Evolutionary conservation across 1,140 invertebrate species (phyloP), one percentile per base, ranked within the genome.

Genomic region (Neoseiulus cucumeris): DNA sequence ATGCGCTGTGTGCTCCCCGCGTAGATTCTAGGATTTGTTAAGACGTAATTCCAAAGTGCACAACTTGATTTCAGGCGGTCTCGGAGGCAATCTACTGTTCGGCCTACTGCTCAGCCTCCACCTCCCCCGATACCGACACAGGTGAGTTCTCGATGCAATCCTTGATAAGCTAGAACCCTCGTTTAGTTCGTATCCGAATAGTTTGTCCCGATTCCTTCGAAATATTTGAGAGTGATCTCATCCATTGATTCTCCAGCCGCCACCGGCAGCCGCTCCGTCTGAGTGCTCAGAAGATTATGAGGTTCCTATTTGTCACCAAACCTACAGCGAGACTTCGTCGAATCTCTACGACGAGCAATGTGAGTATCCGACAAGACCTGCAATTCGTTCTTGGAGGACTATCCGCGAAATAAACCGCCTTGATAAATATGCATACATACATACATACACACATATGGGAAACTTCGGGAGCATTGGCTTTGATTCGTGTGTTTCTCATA

Each of bases 71-170:
- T 1, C 51, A 59, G 51, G 25, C 51, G 51, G 5, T 33, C 25
- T 17, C 14, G 51, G 4, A n/a, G 51, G 22, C 51, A 33, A 17
- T 59, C 51, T 29, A 33, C 51, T 4, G 51, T 20, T 25, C 17
- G 51, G 2, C 51, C 51, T 25, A 59, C 51, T 4, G 33, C 25
- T 25, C 51, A 17, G 51, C 51, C 51, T 17, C 51, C 51, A 29
- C 51, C 51, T 25, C 51, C 51, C 22, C 51, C 51, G 51, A 59
- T 59, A 18, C 51, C 51, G 17, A 59, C 51, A 25, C 51, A 59
- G 22, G 51, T 59, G 33, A 59, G 12, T 25, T 17, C 22, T 6
- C 45, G 45, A 47, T 14, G 45, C n/a, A n/a, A n/a, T n/a, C n/a
- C n/a, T n/a, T n/a, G n/a, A n/a, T n/a, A n/a, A n/a, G n/a, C n/a